Percentiles rank a stretch among this genome's conserved stretches.
Conservation (phyloP, 2,113 vertebrate genomes). For the Boleophthalmus pectinirostris region DNA sequence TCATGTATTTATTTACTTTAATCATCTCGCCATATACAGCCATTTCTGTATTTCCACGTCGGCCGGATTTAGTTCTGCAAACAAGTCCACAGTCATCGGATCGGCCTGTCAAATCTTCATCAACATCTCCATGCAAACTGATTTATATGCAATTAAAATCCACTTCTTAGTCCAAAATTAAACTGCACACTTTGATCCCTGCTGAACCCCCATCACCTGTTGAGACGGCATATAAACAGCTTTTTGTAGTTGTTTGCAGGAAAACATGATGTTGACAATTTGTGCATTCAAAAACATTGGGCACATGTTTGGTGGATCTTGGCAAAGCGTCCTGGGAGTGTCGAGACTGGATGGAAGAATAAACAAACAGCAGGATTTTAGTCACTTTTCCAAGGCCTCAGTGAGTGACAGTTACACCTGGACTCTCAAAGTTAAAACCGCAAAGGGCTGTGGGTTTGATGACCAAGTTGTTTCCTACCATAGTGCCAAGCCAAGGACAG, state of each 20-base stretch:
- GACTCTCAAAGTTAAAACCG: slow-evolving; percentile 51
- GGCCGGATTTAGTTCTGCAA: not conserved
- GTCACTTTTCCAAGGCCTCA: slow-evolving; percentile 42
- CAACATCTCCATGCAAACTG: not conserved
- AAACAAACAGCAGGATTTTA: slow-evolving; percentile 59
- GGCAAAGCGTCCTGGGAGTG: slow-evolving; percentile 36
- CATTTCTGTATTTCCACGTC: no score
- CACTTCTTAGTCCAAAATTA: not conserved
- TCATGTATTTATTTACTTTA: no score
- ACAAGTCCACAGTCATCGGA: not conserved
- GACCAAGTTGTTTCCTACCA: slow-evolving; percentile 46
- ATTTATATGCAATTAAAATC: slow-evolving; percentile 4
- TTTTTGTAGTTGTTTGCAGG: slow-evolving; percentile 6
- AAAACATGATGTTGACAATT: slow-evolving; percentile 5
- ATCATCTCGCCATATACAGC: no score
- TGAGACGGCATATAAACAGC: not conserved
- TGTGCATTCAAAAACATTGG: slow-evolving; percentile 10
- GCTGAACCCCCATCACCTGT: not conserved
- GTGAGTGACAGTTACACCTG: slow-evolving; percentile 50
- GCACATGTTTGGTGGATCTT: slow-evolving; percentile 15
- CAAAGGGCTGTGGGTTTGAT: slow-evolving; percentile 41
- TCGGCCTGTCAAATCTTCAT: not conserved
- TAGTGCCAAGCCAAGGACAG: not conserved
- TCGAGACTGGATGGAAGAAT: slow-evolving; percentile 59
- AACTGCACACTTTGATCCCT: not conserved